Conservation (phyloP, 1,140 invertebrate genomes). For the Drosophila kepulauana region DNA sequence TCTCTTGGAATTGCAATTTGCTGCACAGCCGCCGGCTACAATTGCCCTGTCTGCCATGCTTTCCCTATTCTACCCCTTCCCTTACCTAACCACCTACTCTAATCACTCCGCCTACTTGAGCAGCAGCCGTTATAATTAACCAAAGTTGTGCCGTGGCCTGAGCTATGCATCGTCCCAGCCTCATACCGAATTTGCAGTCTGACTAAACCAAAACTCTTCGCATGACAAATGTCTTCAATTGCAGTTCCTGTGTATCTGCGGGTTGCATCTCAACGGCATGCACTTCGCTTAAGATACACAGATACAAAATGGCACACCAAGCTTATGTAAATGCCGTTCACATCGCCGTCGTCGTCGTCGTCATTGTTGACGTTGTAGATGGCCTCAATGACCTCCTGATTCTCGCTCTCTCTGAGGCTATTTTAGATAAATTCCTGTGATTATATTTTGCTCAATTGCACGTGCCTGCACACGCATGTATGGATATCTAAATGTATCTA, state of each 20-base stretch:
- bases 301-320: constrained; percentile 65
- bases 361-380: constrained; percentile 16
- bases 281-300: constrained; percentile 37
- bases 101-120: constrained; percentile 60
- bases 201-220: constrained; percentile 17
- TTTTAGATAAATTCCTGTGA: constrained; percentile 80
- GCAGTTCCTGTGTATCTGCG: constrained; percentile 78
- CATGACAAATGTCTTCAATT: constrained; percentile 82
- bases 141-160: constrained; percentile 61
- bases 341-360: constrained; percentile 23
- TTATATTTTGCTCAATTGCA: constrained; percentile 80
- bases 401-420: constrained; percentile 52
- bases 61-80: constrained; percentile 1
- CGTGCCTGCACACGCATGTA: constrained; percentile 44
- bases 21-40: constrained; percentile 29
- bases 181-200: constrained; percentile 16
- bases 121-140: constrained; percentile 77
- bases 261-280: constrained; percentile 57
- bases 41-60: background rate
- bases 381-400: constrained; percentile 38
- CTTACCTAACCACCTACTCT: constrained; percentile 19
- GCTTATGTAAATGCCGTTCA: constrained; percentile 71
- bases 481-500: constrained; percentile 10
- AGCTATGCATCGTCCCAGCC: constrained; percentile 26
- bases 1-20: constrained; percentile 78